Evolutionary conservation across 1,140 invertebrate genomes (phyloP).

Genomic region (Phymastichus coffea): DNA sequence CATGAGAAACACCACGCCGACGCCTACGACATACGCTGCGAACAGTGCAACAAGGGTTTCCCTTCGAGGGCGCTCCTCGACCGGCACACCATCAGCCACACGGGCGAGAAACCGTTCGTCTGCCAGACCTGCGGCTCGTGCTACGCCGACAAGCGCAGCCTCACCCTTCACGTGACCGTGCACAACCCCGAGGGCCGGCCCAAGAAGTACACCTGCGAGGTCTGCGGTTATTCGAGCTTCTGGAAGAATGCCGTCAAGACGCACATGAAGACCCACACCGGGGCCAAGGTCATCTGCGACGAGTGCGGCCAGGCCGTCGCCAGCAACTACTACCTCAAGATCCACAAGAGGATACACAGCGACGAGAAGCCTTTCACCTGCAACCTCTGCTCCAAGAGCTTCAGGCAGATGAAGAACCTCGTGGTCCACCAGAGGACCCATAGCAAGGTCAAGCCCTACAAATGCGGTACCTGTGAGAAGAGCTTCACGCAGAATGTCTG

Average conservation of each 20-base stretch:
- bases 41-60: conserved; percentile 46
- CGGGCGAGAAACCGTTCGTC: conserved; percentile 74
- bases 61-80: conserved; percentile 46
- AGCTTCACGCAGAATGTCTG: conserved; percentile 25
- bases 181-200: conserved; percentile 40
- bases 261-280: conserved; percentile 73
- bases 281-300: conserved; percentile 56
- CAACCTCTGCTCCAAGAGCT: conserved; percentile 71
- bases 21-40: conserved; percentile 43
- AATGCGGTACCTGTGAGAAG: conserved; percentile 13
- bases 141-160: conserved; percentile 44
- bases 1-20: conserved; percentile 45
- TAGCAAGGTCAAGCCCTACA: conserved; percentile 24
- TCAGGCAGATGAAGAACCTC: conserved; percentile 47
- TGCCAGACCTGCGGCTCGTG: conserved; percentile 69
- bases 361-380: conserved; percentile 77
- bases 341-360: conserved; percentile 61
- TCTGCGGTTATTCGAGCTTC: conserved; percentile 47
- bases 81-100: conserved; percentile 50
- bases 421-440: conserved; percentile 23
- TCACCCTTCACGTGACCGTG: conserved; percentile 40
- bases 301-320: conserved; percentile 64
- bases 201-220: conserved; percentile 51
- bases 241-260: conserved; percentile 67
- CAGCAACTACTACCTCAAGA: conserved; percentile 56